Evolutionary conservation across 30 jellyfish, hydroid and myxozoan genomes (phyloP), one percentile per base, ranked within the genome.

Genomic region (Hydra vulgaris): DNA sequence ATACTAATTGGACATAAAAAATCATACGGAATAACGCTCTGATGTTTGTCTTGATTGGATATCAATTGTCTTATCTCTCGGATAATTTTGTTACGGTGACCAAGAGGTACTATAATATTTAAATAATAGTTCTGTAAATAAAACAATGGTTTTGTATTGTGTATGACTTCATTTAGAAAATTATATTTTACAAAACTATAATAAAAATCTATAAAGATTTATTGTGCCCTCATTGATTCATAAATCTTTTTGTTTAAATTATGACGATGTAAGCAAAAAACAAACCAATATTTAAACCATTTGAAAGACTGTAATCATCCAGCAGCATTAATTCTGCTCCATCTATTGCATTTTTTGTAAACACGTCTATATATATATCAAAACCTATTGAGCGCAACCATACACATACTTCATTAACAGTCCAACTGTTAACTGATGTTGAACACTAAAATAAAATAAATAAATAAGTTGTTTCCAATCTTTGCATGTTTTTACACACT

Each of bases 1-100:
- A 95, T 53, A 18, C 95, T 81, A 17, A 89, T 85, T 15, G 97
- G 97, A 73, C 97, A 89, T 19, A 89, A 85, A 82, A 85, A 89
- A 66, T 89, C 97, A 56, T 89, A 95, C 18, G 95, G 97, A 20
- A 89, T 86, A 18, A 53, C 66, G 7, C 89, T 89, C 54, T 83
- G 92, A 1, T 22, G 74, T 73, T 85, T 94, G 19, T 72, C 82
- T 0, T 74, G 74, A 53, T 79, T 82, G n/a, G n/a, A n/a, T n/a
- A n/a, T n/a, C 24, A 85, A 53, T 19, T 67, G 56, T 61, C 85
- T 89, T 17, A 89, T 21, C 72, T 89, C 95, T 1, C 97, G 86
- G 61, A 78, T 54, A 1, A 89, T 89, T 74, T 89, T 89, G 75
- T 89, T 89, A 17, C 97, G 95, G 70, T 89, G 97, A 12, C 97